phyloP scores from a whole-genome alignment of 2,888 invertebrate species.

The Eilema sororculum region DNA sequence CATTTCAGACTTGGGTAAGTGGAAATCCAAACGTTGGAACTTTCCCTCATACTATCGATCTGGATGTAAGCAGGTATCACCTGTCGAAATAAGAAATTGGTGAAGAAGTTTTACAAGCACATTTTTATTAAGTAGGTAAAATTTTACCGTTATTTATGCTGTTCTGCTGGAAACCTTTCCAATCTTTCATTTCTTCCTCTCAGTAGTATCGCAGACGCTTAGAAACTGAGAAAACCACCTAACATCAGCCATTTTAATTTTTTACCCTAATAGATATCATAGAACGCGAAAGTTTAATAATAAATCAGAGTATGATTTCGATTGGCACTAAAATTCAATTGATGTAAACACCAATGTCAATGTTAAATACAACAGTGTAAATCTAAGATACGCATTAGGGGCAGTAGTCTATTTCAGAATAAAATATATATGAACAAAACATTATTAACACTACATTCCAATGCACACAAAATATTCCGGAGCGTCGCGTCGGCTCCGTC shows the following conservation, averaged over 20 bases:
- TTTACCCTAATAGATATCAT: neutral
- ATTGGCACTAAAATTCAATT: neutral
- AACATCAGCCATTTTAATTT: neutral
- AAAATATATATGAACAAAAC: constrained; percentile 2
- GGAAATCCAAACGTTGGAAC: too few species aligned
- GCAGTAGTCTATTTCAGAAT: neutral
- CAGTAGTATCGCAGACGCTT: neutral
- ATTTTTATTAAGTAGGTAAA: too few species aligned
- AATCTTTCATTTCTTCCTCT: neutral
- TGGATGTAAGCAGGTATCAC: too few species aligned
- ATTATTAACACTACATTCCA: constrained; percentile 15
- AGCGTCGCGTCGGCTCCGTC: constrained; percentile 8
- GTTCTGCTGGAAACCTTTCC: neutral
- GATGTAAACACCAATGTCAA: neutral
- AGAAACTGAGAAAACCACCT: too few species aligned
- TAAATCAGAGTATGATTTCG: neutral
- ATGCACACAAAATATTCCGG: constrained; percentile 16
- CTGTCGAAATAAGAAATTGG: too few species aligned
- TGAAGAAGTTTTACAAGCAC: too few species aligned
- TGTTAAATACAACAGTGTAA: neutral
- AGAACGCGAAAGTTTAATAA: neutral
- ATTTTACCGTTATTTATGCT: too few species aligned
- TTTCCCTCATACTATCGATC: too few species aligned
- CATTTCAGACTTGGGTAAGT: neutral
- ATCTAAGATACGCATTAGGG: neutral